Evolutionary conservation across 2,113 vertebrate species (phyloP), one percentile per base, ranked within the genome.

Genomic region (Hylia prasina): DNA sequence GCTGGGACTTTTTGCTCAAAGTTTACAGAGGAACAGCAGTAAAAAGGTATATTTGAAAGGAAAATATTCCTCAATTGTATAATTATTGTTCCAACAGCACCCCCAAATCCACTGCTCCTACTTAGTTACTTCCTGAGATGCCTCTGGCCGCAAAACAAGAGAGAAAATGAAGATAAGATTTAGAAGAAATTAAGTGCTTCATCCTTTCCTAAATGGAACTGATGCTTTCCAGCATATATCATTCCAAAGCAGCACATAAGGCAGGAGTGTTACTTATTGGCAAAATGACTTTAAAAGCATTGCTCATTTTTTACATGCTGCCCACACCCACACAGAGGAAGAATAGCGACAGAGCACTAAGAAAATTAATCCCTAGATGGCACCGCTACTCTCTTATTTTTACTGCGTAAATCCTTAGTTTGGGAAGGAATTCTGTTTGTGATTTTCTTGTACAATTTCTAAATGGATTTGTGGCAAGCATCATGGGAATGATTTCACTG

Each of bases 281-380:
- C 50, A 92, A 60, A 90, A 79, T 0, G 0, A 31, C n/a, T 56
- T 73, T 6, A 51, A 85, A 82, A 82, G 11, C 20, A 30, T 25
- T 79, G 56, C 39, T 87, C 28, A 10, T 61, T 60, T 84, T 72
- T 63, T 8, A 65, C 53, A 61, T 17, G 24, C 65, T 87, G 31
- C 71, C 56, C 42, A 40, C 25, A 57, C 10, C 6, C 53, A 57
- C 10, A 6, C 53, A 73, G 39, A 77, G 22, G 11, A 85, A 57
- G 33, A 33, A 13, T 2, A 47, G 30, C n/a, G 11, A 77, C 17
- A 87, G 61, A 93, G 71, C 68, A 86, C 15, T 47, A 83, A 63
- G 68, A 63, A 80, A 88, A 88, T 44, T 12, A 82, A 90, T 83
- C 92, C 56, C 87, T 87, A 96, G 94, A 54, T 90, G 84, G 87